A percentile compares a stretch with the other conserved stretches of the same genome.
phyloP scores from a whole-genome alignment of 1,140 invertebrate species.

The Atta colombica region DNA sequence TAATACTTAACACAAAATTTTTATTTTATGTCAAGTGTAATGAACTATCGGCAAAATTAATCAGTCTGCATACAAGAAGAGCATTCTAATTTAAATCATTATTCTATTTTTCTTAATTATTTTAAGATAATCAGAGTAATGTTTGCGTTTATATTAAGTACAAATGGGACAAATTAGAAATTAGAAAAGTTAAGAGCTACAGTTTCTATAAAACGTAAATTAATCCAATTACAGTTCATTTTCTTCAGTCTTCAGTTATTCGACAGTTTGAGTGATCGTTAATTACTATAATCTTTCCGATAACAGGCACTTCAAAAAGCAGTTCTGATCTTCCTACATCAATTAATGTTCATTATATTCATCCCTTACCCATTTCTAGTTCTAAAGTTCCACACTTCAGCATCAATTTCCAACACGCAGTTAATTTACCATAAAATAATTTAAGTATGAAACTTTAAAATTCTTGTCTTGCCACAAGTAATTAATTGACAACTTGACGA shows the following conservation, averaged over 20 bases:
- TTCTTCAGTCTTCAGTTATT: not conserved
- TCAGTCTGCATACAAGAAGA: not conserved
- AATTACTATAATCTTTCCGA: conserved; percentile 1
- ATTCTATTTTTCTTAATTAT: not conserved
- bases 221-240: not conserved
- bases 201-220: conserved; percentile 9
- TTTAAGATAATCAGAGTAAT: not conserved
- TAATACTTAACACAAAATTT: not conserved
- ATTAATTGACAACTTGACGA: not conserved
- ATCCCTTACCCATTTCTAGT: not conserved
- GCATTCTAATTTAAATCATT: not conserved
- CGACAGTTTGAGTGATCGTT: not conserved
- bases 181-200: not conserved
- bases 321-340: conserved; percentile 32
- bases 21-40: not conserved
- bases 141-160: not conserved
- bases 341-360: conserved; percentile 46
- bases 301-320: conserved; percentile 12
- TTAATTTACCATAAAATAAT: conserved; percentile 55
- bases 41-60: not conserved
- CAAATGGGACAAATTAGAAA: not conserved
- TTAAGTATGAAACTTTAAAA: conserved; percentile 41
- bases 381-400: conserved; percentile 1
- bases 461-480: conserved; percentile 19
- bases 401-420: not conserved